Conservation (phyloP, 2,797 vertebrate species). For the Halcyon smyrnensis region DNA sequence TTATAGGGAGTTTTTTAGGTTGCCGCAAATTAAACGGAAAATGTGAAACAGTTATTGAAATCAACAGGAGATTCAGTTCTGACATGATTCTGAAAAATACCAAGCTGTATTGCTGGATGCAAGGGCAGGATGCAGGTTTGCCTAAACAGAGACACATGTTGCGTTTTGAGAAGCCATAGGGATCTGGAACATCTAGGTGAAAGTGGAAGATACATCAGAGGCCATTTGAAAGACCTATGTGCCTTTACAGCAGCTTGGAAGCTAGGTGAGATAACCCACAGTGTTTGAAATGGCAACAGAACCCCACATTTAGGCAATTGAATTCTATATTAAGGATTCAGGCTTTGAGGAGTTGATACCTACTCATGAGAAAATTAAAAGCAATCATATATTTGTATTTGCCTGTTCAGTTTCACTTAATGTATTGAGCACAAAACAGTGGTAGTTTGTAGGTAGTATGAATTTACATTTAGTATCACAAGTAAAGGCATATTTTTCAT, state of each 20-base stretch:
- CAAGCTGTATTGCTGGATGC: background rate
- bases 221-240: background rate
- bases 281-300: background rate
- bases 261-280: background rate
- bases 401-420: background rate
- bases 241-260: background rate
- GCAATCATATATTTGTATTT: background rate
- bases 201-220: background rate
- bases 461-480: background rate
- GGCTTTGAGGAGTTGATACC: background rate
- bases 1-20: background rate
- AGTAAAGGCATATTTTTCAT: background rate
- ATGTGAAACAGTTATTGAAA: background rate
- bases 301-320: background rate
- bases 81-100: background rate
- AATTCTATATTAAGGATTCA: background rate
- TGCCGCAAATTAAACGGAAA: background rate
- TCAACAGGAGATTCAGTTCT: background rate
- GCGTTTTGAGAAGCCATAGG: background rate
- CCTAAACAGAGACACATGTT: background rate
- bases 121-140: background rate
- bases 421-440: background rate
- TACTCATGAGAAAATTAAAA: background rate
- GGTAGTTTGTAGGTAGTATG: background rate
- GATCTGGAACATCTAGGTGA: background rate